Base-by-base conservation (phyloP, 2,888 invertebrate genomes). In the Dascillus cervinus region DNA sequence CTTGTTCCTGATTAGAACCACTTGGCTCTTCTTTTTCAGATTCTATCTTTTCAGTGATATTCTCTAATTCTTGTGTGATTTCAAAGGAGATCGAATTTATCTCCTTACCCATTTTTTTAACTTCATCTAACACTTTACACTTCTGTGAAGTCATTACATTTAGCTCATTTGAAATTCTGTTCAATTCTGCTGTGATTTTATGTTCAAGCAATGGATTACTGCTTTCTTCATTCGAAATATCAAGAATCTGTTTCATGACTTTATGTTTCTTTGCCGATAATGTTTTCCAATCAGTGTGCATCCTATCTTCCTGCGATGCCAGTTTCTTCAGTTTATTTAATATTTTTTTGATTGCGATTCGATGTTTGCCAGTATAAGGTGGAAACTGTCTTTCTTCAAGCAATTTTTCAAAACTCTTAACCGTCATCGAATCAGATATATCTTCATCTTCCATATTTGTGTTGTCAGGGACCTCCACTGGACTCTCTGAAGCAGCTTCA, bases 231-330 rank as follows among this genome's bases (percentile, higher is more conserved):
- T n/a, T n/a, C n/a, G n/a, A n/a, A n/a, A n/a, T n/a, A n/a, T n/a
- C n/a, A n/a, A n/a, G n/a, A n/a, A n/a, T 47, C 11, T 50, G 45
- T 38, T 53, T 57, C 31, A 45, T 35, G 2, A 58, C 46, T 48
- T 57, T 58, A 5, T 49, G 42, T 36, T 52, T 52, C 35, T 53
- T 55, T 0, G 53, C 52, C 6, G 44, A 44, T 9, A 56, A 34
- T 3, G 43, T 45, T 38, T 53, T 54, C 43, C 49, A 51, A 27
- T 57, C 54, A n/a, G 43, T 45, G 11, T 49, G 34, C 41, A 53
- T 50, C 3, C 51, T 36, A 23, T 51, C 53, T 41, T 51, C 52
- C 27, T 45, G 47, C 11, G 46, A 38, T 8, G 51, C 52, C 19
- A 56, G 22, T 30, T 44, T 44, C 35, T 53, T 51, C 6, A 56